Evolutionary conservation across 2,888 invertebrate species (phyloP).

Genomic region (Acrobasis repandana): DNA sequence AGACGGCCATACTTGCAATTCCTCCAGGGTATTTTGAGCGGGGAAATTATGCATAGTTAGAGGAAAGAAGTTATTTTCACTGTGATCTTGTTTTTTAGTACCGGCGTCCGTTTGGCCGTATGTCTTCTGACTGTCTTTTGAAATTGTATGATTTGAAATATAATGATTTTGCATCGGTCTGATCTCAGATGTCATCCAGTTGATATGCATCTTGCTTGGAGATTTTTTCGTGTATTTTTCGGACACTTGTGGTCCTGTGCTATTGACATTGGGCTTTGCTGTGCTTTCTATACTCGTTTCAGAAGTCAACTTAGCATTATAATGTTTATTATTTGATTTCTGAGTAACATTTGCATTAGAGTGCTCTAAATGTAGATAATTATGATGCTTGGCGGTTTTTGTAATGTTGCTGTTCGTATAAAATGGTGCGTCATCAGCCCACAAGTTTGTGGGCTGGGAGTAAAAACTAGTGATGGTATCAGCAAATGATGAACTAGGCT

Average conservation of each 20-base stretch:
- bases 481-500: slow-evolving; percentile 60
- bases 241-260: slow-evolving; percentile 46
- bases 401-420: slow-evolving; percentile 59
- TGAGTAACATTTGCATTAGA: slow-evolving; percentile 47
- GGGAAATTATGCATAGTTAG: slow-evolving; percentile 71
- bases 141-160: slow-evolving; percentile 49
- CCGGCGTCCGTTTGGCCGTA: slow-evolving; percentile 54
- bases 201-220: slow-evolving; percentile 75
- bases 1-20: slow-evolving; percentile 73
- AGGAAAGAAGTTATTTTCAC: slow-evolving; percentile 69
- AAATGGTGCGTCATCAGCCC: slow-evolving; percentile 73
- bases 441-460: slow-evolving; percentile 69
- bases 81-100: slow-evolving; percentile 62
- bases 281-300: slow-evolving; percentile 45
- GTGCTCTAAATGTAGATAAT: slow-evolving; percentile 57
- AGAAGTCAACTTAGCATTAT: slow-evolving; percentile 53
- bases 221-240: slow-evolving; percentile 76
- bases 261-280: slow-evolving; percentile 50
- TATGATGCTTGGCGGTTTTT: slow-evolving; percentile 64
- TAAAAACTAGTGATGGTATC: slow-evolving; percentile 74
- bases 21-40: slow-evolving; percentile 64
- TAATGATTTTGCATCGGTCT: slow-evolving; percentile 68
- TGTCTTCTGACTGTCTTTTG: slow-evolving; percentile 60
- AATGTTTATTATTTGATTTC: slow-evolving; percentile 59
- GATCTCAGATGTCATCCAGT: slow-evolving; percentile 79